Conservation (phyloP, 1,140 invertebrate species). For the Cotesia vestalis region DNA sequence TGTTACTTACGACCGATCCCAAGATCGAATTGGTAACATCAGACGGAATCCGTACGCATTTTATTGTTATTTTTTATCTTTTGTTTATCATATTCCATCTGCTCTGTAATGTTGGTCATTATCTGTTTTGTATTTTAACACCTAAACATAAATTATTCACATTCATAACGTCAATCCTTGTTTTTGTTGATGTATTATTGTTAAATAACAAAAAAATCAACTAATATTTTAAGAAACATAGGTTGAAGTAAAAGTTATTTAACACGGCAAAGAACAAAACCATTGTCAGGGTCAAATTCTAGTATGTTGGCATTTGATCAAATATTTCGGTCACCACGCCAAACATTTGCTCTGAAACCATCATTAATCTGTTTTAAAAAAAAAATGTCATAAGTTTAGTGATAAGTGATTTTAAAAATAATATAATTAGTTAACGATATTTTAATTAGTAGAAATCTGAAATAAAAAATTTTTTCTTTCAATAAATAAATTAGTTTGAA, state of each 20-base stretch:
- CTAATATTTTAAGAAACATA: too few relatives aligned
- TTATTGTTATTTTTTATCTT: slow-evolving; percentile 23
- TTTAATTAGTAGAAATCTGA: not conserved
- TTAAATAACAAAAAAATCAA: too few relatives aligned
- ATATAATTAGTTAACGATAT: slow-evolving; percentile 9
- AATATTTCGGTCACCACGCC: slow-evolving; percentile 18
- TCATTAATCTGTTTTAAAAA: not conserved
- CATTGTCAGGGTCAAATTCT: slow-evolving; percentile 48
- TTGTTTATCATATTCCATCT: slow-evolving; percentile 1
- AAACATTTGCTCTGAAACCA: slow-evolving; percentile 3
- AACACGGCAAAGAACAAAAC: slow-evolving; percentile 41
- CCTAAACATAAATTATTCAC: not conserved
- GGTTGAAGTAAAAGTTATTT: not conserved
- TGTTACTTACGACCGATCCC: slow-evolving; percentile 44
- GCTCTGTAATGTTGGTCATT: too few relatives aligned
- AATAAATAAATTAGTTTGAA: too few relatives aligned
- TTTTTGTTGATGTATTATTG: too few relatives aligned
- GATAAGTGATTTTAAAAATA: not conserved
- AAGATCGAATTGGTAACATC: slow-evolving; percentile 51
- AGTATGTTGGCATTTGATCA: slow-evolving; percentile 48
- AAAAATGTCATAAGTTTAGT: not conserved
- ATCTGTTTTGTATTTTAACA: too few relatives aligned
- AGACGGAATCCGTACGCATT: slow-evolving; percentile 41
- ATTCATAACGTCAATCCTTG: not conserved
- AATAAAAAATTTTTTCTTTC: too few relatives aligned